Base-by-base conservation (phyloP, 2,113 vertebrate species). In the Spermophilus dauricus region DNA sequence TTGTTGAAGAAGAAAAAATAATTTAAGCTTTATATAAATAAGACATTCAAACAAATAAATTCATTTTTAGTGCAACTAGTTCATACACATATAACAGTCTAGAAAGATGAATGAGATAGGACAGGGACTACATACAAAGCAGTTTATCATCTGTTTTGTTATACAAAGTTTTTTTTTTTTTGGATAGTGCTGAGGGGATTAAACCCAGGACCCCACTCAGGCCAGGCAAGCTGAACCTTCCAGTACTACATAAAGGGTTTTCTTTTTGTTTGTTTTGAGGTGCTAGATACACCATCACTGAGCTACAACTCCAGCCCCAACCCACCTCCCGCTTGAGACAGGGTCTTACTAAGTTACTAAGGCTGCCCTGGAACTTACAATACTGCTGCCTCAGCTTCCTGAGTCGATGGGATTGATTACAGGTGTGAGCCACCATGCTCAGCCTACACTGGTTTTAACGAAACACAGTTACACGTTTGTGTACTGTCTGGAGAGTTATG, bases 1-100 rank as follows among this genome's bases (percentile, higher is more conserved):
- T 98, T 95, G 85, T 87, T 94, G 73, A 95, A 98, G 61, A 67
- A 77, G 77, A 92, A 48, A 84, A 32, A 48, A 67, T 53, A 84
- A 32, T 78, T 45, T 77, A 89, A 82, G 56, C 48, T n/a, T 96
- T 96, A 72, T 45, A 80, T 37, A 80, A 84, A 72, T 48, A 94
- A 80, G 48, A 76, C 4, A 89, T 32, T 51, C 14, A 91, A 53
- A 16, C 34, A 53, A 94, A 45, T 34, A 63, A 73, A 77, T 45
- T 69, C 17, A 58, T 58, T 58, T 58, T 58, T 22, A 58, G 56
- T 58, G 20, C 18, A 58, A 58, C 56, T 58, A 58, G 56, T 58
- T 8, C 56, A 58, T 17, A 22, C 20, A 8, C 56, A 58, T 22
- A 58, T 22, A 24, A 58, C 53, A 56, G 6, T 77, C 65, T 75